Conservation (phyloP, 2,888 invertebrate species). For the Hyppa rectilinea region DNA sequence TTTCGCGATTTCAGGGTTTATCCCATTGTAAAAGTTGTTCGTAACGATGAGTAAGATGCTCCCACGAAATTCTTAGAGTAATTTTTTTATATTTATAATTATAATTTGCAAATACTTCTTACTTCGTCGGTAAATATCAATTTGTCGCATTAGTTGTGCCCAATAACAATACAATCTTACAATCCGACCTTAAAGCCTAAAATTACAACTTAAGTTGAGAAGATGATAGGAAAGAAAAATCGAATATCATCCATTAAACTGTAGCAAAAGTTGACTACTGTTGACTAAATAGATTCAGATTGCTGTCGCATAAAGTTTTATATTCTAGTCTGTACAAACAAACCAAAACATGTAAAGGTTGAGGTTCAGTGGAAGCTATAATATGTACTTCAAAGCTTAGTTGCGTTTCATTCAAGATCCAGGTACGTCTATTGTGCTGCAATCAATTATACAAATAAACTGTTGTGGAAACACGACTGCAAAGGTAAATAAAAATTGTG, state of each 20-base stretch:
- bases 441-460: no score
- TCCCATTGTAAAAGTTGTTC: no score
- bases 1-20: no score
- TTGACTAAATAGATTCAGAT: conserved; percentile 55
- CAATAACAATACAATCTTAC: not conserved
- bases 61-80: no score
- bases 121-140: not conserved
- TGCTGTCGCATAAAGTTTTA: conserved; percentile 60
- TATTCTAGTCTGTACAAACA: conserved; percentile 36
- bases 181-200: not conserved
- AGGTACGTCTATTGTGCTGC: no score
- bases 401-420: no score
- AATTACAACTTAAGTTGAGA: not conserved
- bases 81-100: no score
- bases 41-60: no score
- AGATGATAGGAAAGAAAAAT: not conserved
- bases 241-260: not conserved
- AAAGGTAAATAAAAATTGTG: not conserved
- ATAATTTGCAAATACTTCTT: no score
- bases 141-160: not conserved
- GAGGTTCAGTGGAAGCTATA: conserved; percentile 19
- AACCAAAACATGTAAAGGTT: conserved; percentile 44
- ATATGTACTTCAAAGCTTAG: no score
- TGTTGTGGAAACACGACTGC: no score
- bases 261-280: conserved; percentile 20